phyloP scores from a whole-genome alignment of 2,797 vertebrate genomes.

The Mus caroli region DNA sequence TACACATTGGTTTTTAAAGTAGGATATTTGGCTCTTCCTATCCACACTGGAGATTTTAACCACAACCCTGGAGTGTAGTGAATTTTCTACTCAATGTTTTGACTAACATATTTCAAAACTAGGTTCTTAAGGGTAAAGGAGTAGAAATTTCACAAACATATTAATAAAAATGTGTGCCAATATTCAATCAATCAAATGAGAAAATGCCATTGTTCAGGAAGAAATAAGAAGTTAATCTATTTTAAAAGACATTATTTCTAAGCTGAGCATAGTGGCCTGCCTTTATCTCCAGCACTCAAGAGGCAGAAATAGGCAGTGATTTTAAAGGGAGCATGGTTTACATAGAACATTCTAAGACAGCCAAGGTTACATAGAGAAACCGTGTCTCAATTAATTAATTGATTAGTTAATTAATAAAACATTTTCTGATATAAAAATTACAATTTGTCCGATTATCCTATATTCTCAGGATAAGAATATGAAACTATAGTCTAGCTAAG shows the following conservation, averaged over 20 bases:
- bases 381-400: neutral
- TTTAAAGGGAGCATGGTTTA: neutral
- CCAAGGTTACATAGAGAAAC: neutral
- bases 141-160: constrained; percentile 53
- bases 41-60: constrained; percentile 55
- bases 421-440: neutral
- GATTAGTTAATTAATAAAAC: neutral
- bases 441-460: neutral
- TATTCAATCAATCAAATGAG: neutral
- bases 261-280: neutral
- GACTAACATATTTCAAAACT: constrained; percentile 61
- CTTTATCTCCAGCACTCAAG: neutral
- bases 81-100: constrained; percentile 43
- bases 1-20: constrained; percentile 46
- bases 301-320: neutral
- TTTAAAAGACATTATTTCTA: neutral
- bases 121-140: constrained; percentile 38
- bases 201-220: constrained; percentile 38
- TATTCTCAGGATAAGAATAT: neutral
- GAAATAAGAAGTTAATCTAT: neutral
- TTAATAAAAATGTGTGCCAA: constrained; percentile 38
- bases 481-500: neutral
- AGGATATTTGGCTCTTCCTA: constrained; percentile 4
- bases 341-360: neutral
- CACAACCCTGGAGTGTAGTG: constrained; percentile 46